Evolutionary conservation across 2,113 vertebrate species (phyloP).

Genomic region (Hippocampus mohnikei): DNA sequence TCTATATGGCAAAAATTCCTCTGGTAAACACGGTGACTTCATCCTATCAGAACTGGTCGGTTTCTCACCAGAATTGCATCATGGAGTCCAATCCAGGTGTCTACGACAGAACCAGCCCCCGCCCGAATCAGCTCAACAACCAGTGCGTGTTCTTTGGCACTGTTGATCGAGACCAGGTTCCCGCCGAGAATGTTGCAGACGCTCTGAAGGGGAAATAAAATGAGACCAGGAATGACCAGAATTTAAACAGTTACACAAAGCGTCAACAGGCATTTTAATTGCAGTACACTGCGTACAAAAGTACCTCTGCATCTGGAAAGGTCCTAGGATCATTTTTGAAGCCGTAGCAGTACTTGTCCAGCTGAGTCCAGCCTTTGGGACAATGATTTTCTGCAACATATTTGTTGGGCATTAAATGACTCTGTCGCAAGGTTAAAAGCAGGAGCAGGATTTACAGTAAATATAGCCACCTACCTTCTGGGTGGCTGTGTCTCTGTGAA

Average conservation of each 20-base stretch:
- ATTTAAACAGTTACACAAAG: neutral
- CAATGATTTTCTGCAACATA: neutral
- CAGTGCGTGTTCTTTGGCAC: neutral
- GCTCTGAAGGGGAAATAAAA: neutral
- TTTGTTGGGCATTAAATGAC: neutral
- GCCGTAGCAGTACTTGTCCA: neutral
- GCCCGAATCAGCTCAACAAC: neutral
- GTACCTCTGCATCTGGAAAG: neutral
- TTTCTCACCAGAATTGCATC: neutral
- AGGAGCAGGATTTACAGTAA: neutral
- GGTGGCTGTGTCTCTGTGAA: neutral
- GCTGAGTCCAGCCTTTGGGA: neutral
- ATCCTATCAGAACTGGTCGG: neutral
- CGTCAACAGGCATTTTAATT: neutral
- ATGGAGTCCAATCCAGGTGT: constrained; percentile 1
- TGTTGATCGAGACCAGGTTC: neutral
- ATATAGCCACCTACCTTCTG: neutral
- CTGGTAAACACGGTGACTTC: neutral
- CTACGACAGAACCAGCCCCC: neutral
- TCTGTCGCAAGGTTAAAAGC: neutral
- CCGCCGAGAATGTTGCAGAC: neutral
- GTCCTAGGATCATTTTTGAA: neutral
- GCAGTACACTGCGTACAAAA: neutral
- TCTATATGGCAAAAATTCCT: neutral
- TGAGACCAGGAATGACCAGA: neutral